A percentile compares a stretch with the other conserved stretches of the same genome.
phyloP scores from a whole-genome alignment of 2,113 vertebrate species.

The Prunella fulvescens region DNA sequence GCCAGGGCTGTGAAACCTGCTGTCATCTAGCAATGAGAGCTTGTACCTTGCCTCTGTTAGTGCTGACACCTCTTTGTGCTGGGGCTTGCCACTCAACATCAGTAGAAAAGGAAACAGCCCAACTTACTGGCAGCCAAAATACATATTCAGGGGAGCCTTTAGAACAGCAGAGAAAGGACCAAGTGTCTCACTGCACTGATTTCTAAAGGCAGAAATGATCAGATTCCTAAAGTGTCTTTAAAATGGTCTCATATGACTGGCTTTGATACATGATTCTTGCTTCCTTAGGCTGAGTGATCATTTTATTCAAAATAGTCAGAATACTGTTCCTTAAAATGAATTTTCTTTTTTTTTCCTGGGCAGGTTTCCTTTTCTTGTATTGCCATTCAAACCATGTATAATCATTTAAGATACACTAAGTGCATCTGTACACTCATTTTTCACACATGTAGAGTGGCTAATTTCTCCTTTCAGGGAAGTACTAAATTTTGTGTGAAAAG shows the following conservation, averaged over 20 bases:
- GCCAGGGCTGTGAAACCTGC: not conserved
- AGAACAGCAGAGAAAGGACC: not conserved
- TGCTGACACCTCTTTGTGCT: not conserved
- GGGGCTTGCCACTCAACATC: not conserved
- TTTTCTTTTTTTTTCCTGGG: not conserved
- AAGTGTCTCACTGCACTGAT: not conserved
- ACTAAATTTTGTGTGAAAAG: not conserved
- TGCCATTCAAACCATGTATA: not conserved
- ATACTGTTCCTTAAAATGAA: not conserved
- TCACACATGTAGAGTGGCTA: not conserved
- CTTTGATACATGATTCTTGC: not conserved
- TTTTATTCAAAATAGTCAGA: not conserved
- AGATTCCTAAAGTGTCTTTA: not conserved
- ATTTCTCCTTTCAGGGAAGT: not conserved
- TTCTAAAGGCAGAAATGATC: not conserved
- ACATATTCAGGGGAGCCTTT: not conserved
- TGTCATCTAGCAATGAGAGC: not conserved
- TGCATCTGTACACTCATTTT: not conserved
- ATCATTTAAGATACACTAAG: not conserved
- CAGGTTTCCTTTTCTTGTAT: not conserved
- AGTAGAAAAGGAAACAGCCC: not conserved
- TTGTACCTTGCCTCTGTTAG: not conserved
- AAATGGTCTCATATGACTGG: not conserved
- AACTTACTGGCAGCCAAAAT: not conserved
- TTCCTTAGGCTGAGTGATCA: not conserved